Evolutionary conservation across 92 coral and sea anemone species (phyloP).

Genomic region (Montipora capitata): DNA sequence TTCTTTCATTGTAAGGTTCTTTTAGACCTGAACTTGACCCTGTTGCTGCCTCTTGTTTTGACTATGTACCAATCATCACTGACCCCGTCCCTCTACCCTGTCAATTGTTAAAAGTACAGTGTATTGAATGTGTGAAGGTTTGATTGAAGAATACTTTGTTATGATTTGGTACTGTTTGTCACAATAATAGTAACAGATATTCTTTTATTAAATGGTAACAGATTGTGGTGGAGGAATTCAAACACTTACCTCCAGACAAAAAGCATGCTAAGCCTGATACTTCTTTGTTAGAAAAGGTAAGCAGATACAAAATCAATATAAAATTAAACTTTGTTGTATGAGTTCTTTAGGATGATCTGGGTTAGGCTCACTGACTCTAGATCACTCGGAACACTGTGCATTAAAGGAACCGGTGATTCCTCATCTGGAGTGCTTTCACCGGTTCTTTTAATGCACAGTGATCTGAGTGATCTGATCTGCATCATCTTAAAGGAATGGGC

Average conservation of each 20-base stretch:
- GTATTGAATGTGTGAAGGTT: conserved; percentile 9
- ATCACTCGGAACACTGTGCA: conserved; percentile 15
- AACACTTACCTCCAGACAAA: conserved; percentile 11
- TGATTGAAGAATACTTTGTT: neutral
- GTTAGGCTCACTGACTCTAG: conserved; percentile 15
- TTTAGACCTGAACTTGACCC: neutral
- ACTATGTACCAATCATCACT: neutral
- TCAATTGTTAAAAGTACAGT: conserved; percentile 10
- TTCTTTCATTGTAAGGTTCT: conserved; percentile 8
- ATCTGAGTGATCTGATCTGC: conserved; percentile 3
- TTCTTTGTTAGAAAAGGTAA: conserved; percentile 14
- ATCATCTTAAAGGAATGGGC: conserved; percentile 11
- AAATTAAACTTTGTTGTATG: conserved; percentile 8
- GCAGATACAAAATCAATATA: conserved; percentile 3
- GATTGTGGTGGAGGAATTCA: conserved; percentile 14
- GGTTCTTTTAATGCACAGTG: conserved; percentile 14
- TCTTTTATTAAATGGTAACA: neutral
- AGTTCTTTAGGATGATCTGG: conserved; percentile 17
- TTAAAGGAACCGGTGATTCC: conserved; percentile 19
- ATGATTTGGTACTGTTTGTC: conserved; percentile 11
- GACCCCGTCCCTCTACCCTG: conserved; percentile 8
- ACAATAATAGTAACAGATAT: conserved; percentile 7
- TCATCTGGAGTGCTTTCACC: neutral
- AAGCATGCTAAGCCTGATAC: conserved; percentile 13
- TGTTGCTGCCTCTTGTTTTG: neutral